A percentile compares a stretch with the other conserved stretches of the same genome.
Evolutionary conservation across 2,888 invertebrate species (phyloP).

Genomic region (Operophtera brumata): DNA sequence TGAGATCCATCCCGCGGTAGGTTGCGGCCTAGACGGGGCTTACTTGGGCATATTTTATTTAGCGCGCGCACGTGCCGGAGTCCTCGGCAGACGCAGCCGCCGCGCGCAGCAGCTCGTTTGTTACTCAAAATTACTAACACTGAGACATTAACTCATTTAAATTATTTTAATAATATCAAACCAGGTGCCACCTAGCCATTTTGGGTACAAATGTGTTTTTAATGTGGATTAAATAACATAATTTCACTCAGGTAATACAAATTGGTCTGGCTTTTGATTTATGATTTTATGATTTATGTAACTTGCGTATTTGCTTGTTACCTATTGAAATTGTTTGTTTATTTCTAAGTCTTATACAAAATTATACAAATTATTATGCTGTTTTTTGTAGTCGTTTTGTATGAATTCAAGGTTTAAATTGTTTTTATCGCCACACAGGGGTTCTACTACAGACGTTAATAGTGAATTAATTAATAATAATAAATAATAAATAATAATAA

Average conservation of each 20-base stretch:
- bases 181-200: slow-evolving; percentile 21
- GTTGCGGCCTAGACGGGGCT: slow-evolving; percentile 46
- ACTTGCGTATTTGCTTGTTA: slow-evolving; percentile 3
- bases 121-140: slow-evolving; percentile 60
- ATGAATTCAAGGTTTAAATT: too few species aligned
- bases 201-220: slow-evolving; percentile 24
- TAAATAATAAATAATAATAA: too few species aligned
- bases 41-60: slow-evolving; percentile 66
- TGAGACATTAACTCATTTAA: slow-evolving; percentile 49
- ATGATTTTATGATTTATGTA: neutral
- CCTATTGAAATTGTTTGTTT: neutral
- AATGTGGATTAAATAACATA: slow-evolving; percentile 22
- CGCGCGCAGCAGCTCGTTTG: slow-evolving; percentile 65
- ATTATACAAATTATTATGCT: too few species aligned
- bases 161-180: slow-evolving; percentile 50
- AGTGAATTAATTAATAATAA: too few species aligned
- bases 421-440: too few species aligned
- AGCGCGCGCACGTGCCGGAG: slow-evolving; percentile 63
- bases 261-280: slow-evolving; percentile 1
- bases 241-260: slow-evolving; percentile 7
- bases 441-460: too few species aligned
- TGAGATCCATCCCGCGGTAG: slow-evolving; percentile 61
- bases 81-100: slow-evolving; percentile 53
- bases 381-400: too few species aligned
- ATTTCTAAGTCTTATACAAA: too few species aligned